Evolutionary conservation across 2,113 vertebrate species (phyloP), one percentile per base, ranked within the genome.

Genomic region (Mesoclemmys tuberculata): DNA sequence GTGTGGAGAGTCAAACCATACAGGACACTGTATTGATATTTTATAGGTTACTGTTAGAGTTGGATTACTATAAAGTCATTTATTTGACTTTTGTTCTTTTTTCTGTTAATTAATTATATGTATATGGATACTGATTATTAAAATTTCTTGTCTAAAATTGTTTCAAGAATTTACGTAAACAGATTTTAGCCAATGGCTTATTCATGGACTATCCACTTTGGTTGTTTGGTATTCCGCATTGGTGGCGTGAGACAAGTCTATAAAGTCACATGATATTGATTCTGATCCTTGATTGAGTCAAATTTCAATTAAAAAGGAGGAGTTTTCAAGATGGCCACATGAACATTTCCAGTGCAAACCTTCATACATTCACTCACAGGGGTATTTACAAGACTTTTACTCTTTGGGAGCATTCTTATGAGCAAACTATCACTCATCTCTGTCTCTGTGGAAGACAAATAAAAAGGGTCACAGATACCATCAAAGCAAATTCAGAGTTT

Each of bases 401-500:
- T 79, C 48, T 26, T 19, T 8, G 49, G 54, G 5, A 11, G 31
- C 3, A 14, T 31, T 46, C 35, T 79, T 80, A 5, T 56, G 51
- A 88, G 54, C 10, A 11, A 19, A 13, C 8, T 1, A 3, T 55
- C 1, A 19, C 24, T 41, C 38, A 56, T 38, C 74, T 61, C 27
- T 74, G 88, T 84, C 29, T 61, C 11, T 27, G 8, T 16, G 8
- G 55, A 83, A 89, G 83, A 9, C 26, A 29, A 8, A 4, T 26
- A 8, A 41, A 38, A 85, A 84, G 24, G 6, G 9, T 6, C 52
- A 6, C 22, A 12, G 49, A 19, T 78, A 19, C 10, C 10, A 22
- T 2, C 6, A 6, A 16, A 71, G 82, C 29, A 86, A 29, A 2
- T 48, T 22, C n/a, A 13, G 10, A 3, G 0, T 0, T 9, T n/a